These are phyloP conservation scores for Aphidius ervi DNA, from an alignment of 1,140 invertebrate species.

Conservation along the genomic window DNA sequence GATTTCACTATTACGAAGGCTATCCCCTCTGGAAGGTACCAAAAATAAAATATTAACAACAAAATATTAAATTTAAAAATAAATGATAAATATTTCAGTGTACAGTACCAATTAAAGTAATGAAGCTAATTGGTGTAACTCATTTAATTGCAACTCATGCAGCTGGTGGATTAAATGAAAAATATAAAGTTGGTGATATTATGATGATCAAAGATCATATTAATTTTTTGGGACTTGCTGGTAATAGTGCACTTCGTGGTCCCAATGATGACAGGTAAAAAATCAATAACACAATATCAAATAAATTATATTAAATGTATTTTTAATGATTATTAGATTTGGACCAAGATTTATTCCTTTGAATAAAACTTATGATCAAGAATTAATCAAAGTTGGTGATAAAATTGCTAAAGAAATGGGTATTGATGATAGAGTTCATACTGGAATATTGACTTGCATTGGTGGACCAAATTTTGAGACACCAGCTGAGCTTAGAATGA, in stretches of 20 bases:
- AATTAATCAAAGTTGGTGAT: conserved; percentile 68
- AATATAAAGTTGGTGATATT: conserved; percentile 87
- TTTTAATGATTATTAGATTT: conserved; percentile 52
- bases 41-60: neutral
- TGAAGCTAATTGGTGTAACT: conserved; percentile 87
- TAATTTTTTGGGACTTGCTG: conserved; percentile 84
- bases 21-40: conserved; percentile 83
- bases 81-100: conserved; percentile 60
- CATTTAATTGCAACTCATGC: conserved; percentile 91
- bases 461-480: conserved; percentile 94
- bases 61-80: too few species aligned
- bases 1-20: conserved; percentile 95
- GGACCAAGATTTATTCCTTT: conserved; percentile 88
- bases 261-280: conserved; percentile 83
- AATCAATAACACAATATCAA: too few species aligned
- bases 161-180: conserved; percentile 85
- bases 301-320: neutral
- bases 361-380: conserved; percentile 80
- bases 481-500: conserved; percentile 80
- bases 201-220: conserved; percentile 97
- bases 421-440: conserved; percentile 67
- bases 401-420: conserved; percentile 69
- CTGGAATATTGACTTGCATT: conserved; percentile 89
- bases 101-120: conserved; percentile 88
- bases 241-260: conserved; percentile 88